Evolutionary conservation across 2,797 vertebrate genomes (phyloP), one percentile per base, ranked within the genome.

Genomic region (Enteromius argenteus): DNA sequence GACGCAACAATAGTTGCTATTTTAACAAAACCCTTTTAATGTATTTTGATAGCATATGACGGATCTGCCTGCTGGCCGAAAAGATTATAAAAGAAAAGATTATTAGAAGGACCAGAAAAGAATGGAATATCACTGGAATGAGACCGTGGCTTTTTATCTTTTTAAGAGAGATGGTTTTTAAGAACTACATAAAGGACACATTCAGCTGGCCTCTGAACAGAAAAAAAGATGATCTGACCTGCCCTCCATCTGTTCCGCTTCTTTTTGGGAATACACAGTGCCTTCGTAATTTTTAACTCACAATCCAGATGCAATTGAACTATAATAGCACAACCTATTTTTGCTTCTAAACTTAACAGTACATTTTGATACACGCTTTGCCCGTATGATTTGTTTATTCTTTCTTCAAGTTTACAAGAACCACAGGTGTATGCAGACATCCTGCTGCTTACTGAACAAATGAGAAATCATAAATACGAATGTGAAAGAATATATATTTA

Each of bases 1-100:
- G 89, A 96, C 93, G 44, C 96, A 95, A 92, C 94, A 94, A 88
- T 97, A 96, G 96, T 90, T 90, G 89, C 87, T 90, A 23, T 72
- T 35, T 49, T 64, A 60, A 74, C 53, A 39, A 21, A 69, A 39
- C 80, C 87, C 91, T 90, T 89, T 92, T 92, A 91, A 62, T 67
- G 44, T 69, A 53, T 81, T 68, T 80, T 71, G 86, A 86, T 83
- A 72, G 77, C 81, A 68, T 49, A 44, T 71, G 68, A 67, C 75
- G 80, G 83, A 89, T 49, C 51, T 78, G 74, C 86, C 81, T 89
- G 88, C 87, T 86, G 72, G 90, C 83, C 72, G 32, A 39, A 68
- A 27, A 62, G 76, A 82, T 42, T 42, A 15, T 19, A 87, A 68
- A 88, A 49, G 46, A 85, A 87, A 86, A 87, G 83, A 51, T 62